A percentile compares a stretch with the other conserved stretches of the same genome.
These are phyloP conservation scores for Cantharis nigra DNA, from an alignment of 2,888 invertebrate genomes.

Conservation along the genomic window DNA sequence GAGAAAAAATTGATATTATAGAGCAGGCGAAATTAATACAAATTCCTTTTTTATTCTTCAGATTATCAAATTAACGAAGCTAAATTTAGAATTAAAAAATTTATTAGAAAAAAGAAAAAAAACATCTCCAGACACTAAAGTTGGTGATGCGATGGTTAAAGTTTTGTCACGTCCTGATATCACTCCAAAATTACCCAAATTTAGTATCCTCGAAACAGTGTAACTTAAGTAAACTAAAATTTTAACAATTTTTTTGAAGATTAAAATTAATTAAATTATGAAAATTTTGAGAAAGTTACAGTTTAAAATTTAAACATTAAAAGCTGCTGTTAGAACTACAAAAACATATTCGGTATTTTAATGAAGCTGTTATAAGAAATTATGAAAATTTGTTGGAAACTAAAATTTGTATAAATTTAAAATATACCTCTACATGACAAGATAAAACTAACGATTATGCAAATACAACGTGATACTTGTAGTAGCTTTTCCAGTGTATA, in stretches of 20 bases:
- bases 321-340: background rate
- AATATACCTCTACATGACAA: background rate
- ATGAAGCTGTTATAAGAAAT: background rate
- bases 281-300: background rate
- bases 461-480: background rate
- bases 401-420: background rate
- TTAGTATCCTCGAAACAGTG: background rate
- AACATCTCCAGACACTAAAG: background rate
- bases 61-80: background rate
- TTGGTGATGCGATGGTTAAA: background rate
- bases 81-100: background rate
- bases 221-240: background rate
- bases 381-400: background rate
- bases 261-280: background rate
- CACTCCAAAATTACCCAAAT: background rate
- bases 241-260: background rate
- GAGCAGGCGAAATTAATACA: background rate
- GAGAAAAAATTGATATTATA: conserved; percentile 10
- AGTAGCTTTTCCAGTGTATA: background rate
- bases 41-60: background rate
- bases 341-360: background rate
- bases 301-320: background rate
- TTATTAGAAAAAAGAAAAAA: background rate
- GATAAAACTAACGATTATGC: background rate
- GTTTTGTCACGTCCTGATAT: background rate